Base-by-base conservation (phyloP, 1,140 invertebrate genomes). In the Gonioctena quinquepunctata region DNA sequence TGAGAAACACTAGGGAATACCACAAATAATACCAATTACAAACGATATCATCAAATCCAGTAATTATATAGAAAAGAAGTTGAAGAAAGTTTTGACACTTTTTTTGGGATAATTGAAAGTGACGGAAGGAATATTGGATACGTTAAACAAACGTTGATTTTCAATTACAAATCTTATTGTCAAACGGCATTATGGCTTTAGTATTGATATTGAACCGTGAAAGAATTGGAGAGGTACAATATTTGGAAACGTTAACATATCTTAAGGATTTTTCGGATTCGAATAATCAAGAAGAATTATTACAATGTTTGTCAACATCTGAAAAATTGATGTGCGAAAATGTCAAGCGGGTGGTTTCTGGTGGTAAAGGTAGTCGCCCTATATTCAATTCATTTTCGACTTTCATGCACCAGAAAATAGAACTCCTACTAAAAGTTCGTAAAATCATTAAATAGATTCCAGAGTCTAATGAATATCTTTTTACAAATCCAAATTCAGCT, bases 181-280 rank as follows among this genome's bases (percentile, higher is more conserved):
- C 63, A 57, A 65, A 72, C 63, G 27, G 48, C 5, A 26, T 49
- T 18, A 61, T 74, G 21, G 73, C 64, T 52, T 42, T 74, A 62
- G 72, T 70, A 18, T 69, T 74, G 42, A 52, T 59, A 16, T 63
- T 74, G 27, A 74, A 74, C 42, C 42, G 70, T 33, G 72, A 74
- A 72, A 69, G 73, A 61, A 48, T 74, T 19, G 72, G 69, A 5
- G 73, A 72, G 50, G 73, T 72, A 18, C 62, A 69, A 60, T 62
- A 72, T 23, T 27, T 68, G 42, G 63, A 68, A 50, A 13, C 54
- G 23, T 25, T 72, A 63, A 19, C 64, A n/a, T 71, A 73, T 60
- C 13, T 48, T 26, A 56, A 22, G 6, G 11, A 11, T 22, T 8
- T 27, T 59, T 8, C 22, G 27, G n/a, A n/a, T n/a, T n/a, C n/a